These are phyloP conservation scores for Thomomys bottae DNA, from an alignment of 2,113 vertebrate genomes.

Conservation along the genomic window DNA sequence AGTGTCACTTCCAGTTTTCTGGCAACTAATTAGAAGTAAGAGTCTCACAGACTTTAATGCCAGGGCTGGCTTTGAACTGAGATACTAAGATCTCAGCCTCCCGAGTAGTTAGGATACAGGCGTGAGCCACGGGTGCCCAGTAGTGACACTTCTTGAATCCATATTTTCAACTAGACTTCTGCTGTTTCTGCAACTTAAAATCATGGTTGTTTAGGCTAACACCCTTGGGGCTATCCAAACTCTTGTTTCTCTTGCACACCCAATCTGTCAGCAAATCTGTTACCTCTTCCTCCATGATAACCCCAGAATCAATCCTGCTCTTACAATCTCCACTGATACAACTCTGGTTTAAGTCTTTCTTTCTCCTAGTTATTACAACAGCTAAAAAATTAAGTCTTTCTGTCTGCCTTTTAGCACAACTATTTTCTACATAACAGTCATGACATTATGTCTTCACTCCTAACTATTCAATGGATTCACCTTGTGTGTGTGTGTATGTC, in stretches of 20 bases:
- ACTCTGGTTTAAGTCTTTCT: not conserved
- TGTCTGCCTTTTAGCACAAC: not conserved
- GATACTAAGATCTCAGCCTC: too few species aligned
- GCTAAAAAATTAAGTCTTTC: not conserved
- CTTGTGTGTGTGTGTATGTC: too few species aligned
- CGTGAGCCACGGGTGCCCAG: too few species aligned
- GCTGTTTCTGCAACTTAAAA: not conserved
- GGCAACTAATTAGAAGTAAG: too few species aligned
- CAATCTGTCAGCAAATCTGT: conserved; percentile 24
- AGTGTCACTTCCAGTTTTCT: too few species aligned
- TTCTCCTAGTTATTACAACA: not conserved
- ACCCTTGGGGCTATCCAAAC: not conserved
- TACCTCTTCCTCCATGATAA: conserved; percentile 30
- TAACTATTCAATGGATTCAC: not conserved
- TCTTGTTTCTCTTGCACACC: not conserved
- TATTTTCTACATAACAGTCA: not conserved
- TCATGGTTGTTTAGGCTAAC: conserved; percentile 1
- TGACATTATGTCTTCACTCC: not conserved
- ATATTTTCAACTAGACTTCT: conserved; percentile 19
- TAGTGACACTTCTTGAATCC: not conserved
- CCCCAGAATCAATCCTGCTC: not conserved
- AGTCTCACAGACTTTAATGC: too few species aligned
- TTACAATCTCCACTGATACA: not conserved
- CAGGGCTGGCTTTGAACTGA: too few species aligned
- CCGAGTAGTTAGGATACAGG: too few species aligned